These are phyloP conservation scores for Stegodyphus mimosarum DNA, from an alignment of 1,140 invertebrate genomes.

Conservation along the genomic window DNA sequence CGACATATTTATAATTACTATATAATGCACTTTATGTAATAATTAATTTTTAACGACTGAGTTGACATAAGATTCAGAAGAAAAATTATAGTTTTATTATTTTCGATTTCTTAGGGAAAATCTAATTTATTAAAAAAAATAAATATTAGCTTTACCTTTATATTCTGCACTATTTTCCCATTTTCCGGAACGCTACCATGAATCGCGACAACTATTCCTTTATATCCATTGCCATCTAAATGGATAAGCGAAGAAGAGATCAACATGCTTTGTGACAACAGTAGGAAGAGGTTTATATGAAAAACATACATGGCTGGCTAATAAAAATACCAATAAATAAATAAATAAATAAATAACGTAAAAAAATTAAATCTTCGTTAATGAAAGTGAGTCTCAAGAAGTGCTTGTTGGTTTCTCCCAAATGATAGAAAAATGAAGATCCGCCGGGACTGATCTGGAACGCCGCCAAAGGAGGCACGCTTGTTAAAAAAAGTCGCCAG, in stretches of 20 bases:
- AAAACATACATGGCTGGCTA: too few relatives aligned
- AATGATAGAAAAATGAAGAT: conserved; percentile 8
- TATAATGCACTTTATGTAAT: too few relatives aligned
- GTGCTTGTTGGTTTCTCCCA: conserved; percentile 8
- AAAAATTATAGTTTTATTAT: too few relatives aligned
- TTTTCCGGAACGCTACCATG: conserved; percentile 61
- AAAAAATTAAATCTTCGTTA: too few relatives aligned
- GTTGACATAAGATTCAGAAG: too few relatives aligned
- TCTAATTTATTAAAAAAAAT: not conserved
- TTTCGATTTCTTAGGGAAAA: too few relatives aligned
- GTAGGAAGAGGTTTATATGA: not conserved
- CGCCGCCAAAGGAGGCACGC: conserved; percentile 30
- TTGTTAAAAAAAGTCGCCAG: conserved; percentile 40
- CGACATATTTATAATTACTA: too few relatives aligned
- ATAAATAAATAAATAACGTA: too few relatives aligned
- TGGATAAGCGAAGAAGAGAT: conserved; percentile 36
- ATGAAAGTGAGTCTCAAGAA: too few relatives aligned
- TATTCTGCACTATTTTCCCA: conserved; percentile 57
- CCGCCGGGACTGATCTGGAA: conserved; percentile 29
- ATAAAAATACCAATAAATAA: too few relatives aligned
- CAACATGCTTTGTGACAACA: not conserved
- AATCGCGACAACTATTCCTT: conserved; percentile 63
- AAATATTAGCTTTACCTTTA: conserved; percentile 57
- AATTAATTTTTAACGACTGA: too few relatives aligned
- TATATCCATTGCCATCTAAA: conserved; percentile 63